A percentile compares a stretch with the other conserved stretches of the same genome.
phyloP scores from a whole-genome alignment of 2,797 vertebrate species.

The Mormyrus hasselquistii region DNA sequence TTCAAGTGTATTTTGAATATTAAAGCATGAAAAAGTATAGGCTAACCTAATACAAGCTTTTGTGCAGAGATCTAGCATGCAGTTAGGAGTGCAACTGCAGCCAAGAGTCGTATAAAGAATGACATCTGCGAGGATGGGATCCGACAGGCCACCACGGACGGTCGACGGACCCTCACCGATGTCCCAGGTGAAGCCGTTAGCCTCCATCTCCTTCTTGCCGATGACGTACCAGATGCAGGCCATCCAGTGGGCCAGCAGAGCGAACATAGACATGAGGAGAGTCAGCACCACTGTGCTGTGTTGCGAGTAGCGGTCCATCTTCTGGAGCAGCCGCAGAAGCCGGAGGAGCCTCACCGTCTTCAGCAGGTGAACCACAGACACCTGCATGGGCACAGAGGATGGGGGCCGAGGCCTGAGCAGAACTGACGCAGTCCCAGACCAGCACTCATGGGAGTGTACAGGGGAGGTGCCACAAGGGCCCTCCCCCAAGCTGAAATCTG shows the following conservation, averaged over 20 bases:
- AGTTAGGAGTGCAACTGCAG: neutral
- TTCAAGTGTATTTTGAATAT: neutral
- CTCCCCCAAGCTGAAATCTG: neutral
- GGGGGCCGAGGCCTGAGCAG: neutral
- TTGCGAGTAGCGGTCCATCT: conserved; percentile 94
- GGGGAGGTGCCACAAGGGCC: neutral
- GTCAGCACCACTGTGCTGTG: conserved; percentile 94
- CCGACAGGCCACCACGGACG: neutral
- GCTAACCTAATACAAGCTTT: neutral
- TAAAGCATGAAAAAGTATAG: neutral
- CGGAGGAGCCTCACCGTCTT: conserved; percentile 92
- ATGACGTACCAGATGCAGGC: conserved; percentile 99
- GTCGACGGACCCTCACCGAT: conserved; percentile 70
- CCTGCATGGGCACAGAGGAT: conserved; percentile 51
- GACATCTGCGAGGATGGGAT: neutral
- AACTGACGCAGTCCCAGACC: neutral
- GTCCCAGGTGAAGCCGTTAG: conserved; percentile 86
- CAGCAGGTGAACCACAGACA: conserved; percentile 90
- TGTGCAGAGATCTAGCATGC: neutral
- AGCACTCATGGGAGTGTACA: neutral
- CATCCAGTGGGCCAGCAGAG: conserved; percentile 97
- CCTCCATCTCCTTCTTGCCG: conserved; percentile 93
- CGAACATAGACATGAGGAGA: conserved; percentile 96
- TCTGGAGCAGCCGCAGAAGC: conserved; percentile 87
- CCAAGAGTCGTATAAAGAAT: neutral